Evolutionary conservation across 2,797 vertebrate species (phyloP).

Genomic region (Peromyscus nudipes): DNA sequence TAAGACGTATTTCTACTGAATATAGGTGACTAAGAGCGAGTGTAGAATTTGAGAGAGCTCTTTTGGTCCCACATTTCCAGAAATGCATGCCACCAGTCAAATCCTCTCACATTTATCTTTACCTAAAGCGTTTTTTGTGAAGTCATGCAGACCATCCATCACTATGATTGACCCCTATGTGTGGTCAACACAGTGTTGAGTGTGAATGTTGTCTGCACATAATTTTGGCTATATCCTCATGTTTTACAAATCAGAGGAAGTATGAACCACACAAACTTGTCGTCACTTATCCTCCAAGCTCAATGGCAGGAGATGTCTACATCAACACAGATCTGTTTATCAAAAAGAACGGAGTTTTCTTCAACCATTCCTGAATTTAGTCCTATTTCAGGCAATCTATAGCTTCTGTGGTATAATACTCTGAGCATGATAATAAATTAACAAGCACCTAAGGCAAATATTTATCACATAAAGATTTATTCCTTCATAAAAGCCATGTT

Average conservation of each 20-base stretch:
- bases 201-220: not conserved
- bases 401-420: not conserved
- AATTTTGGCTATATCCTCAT: not conserved
- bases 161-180: not conserved
- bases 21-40: not conserved
- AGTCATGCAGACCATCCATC: not conserved
- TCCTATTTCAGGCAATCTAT: not conserved
- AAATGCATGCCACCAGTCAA: conserved; percentile 30
- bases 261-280: not conserved
- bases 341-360: not conserved
- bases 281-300: not conserved
- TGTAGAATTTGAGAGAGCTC: conserved; percentile 49
- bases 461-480: not conserved
- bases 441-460: not conserved
- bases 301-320: not conserved
- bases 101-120: conserved; percentile 13
- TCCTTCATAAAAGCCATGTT: not conserved
- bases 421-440: conserved; percentile 14
- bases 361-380: not conserved
- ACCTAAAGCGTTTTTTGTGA: conserved; percentile 18
- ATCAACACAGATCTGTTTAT: not conserved
- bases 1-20: conserved; percentile 57
- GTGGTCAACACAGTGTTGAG: not conserved
- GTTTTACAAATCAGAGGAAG: not conserved
- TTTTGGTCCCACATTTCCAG: conserved; percentile 30